Base-by-base conservation (phyloP, 2,888 invertebrate species). In the Thera obeliscata region DNA sequence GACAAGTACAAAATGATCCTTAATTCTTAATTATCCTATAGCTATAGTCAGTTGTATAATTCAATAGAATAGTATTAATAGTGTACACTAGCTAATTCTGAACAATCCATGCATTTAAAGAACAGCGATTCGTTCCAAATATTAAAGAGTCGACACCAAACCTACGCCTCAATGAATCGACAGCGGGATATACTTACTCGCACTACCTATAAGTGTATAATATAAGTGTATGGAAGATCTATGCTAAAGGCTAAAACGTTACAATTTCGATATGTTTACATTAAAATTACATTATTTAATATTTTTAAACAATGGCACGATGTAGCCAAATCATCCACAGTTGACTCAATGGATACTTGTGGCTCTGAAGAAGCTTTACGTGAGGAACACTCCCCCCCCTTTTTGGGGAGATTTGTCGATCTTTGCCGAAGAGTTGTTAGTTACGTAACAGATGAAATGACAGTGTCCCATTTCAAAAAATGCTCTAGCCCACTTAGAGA, bases 1-100 rank as follows among this genome's bases (percentile, higher is more conserved):
- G 88, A 92, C 93, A 91, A 93, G 93, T 93, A 93, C 91, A 93
- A 93, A 93, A 93, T 91, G 93, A 93, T 93, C 88, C 70, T 91
- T 88, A 86, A 86, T 84, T 79, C 88, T 90, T 91, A 91, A 82
- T 88, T 92, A 92, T 78, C 89, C 91, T 93, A 93, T 82, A 86
- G 87, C 90, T 92, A 92, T 84, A 88, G 87, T 93, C 91, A 89
- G 88, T 92, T 92, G 90, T 91, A 91, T 91, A 92, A 86, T 85
- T 87, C 81, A 86, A 85, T 87, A 87, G 82, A 81, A 83, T 86
- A 85, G 83, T 84, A 84, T 84, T 80, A 73, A 84, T 84, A 85
- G 87, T 86, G 80, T 86, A 85, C 84, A 84, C 83, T 86, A 82
- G 79, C 81, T 85, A 86, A 76, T 80, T 81, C 79, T 80, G 78